Conservation (phyloP, 2,113 vertebrate species). For the Ammodramus savannarum region DNA sequence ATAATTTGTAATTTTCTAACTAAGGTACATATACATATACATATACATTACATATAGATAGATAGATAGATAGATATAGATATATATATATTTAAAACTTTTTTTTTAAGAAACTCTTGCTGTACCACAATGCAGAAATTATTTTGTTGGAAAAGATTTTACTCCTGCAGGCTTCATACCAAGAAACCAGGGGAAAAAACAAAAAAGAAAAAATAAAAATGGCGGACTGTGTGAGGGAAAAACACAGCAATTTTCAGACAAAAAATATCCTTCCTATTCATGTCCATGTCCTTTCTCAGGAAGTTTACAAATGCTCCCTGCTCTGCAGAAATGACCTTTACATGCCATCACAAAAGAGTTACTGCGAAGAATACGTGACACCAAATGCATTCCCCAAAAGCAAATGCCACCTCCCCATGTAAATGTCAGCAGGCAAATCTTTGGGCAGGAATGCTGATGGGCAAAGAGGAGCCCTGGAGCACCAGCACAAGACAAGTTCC, state of each 20-base stretch:
- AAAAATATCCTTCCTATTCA: neutral
- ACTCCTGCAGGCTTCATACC: neutral
- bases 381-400: neutral
- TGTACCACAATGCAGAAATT: neutral
- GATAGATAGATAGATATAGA: no score
- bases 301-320: neutral
- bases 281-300: neutral
- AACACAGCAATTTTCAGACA: neutral
- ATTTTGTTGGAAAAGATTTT: neutral
- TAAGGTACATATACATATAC: neutral
- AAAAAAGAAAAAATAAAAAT: accelerated
- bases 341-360: neutral
- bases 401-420: neutral
- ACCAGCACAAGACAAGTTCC: neutral
- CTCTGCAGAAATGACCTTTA: constrained; percentile 20
- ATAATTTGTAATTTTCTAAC: neutral
- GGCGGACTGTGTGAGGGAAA: neutral
- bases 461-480: neutral
- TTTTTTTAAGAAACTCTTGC: neutral
- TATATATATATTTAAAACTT: no score
- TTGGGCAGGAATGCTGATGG: neutral
- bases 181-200: accelerated
- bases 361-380: neutral
- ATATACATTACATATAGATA: no score
- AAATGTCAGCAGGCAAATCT: constrained; percentile 26